Conservation (phyloP, 2,888 invertebrate genomes). For the Heliconius cydno region DNA sequence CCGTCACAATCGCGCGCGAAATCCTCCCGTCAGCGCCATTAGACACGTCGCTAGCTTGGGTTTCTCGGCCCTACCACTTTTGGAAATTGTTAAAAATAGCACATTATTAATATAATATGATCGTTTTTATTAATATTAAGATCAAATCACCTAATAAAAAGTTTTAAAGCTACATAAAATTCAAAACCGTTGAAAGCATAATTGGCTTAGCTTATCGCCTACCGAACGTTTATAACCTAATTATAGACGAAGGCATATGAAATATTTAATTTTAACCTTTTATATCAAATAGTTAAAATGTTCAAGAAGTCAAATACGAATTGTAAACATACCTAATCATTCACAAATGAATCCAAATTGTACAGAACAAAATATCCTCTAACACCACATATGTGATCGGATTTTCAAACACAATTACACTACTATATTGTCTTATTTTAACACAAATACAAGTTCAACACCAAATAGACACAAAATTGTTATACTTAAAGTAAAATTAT, state of each 20-base stretch:
- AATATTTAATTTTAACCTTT: conserved; percentile 45
- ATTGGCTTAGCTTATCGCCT: conserved; percentile 79
- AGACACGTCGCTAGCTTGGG: conserved; percentile 83
- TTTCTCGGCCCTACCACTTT: conserved; percentile 78
- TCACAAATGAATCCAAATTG: conserved; percentile 75
- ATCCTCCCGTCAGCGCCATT: conserved; percentile 82
- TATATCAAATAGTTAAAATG: conserved; percentile 51
- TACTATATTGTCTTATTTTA: conserved; percentile 50
- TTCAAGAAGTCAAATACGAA: conserved; percentile 52
- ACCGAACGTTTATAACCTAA: conserved; percentile 79
- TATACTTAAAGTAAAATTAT: conserved; percentile 52
- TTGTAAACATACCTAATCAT: conserved; percentile 77
- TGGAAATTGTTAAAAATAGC: conserved; percentile 81
- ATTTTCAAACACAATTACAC: conserved; percentile 58
- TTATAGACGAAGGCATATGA: conserved; percentile 60
- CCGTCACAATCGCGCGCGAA: conserved; percentile 84
- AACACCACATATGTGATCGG: conserved; percentile 61
- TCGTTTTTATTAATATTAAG: conserved; percentile 44
- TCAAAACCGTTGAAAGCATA: conserved; percentile 65
- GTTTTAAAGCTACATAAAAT: conserved; percentile 46
- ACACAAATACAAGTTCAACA: conserved; percentile 52
- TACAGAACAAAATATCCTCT: conserved; percentile 66
- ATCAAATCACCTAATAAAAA: conserved; percentile 28
- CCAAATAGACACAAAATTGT: conserved; percentile 45
- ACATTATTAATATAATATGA: conserved; percentile 59